phyloP scores from a whole-genome alignment of 1,140 invertebrate genomes.

The Laupala kohalensis region DNA sequence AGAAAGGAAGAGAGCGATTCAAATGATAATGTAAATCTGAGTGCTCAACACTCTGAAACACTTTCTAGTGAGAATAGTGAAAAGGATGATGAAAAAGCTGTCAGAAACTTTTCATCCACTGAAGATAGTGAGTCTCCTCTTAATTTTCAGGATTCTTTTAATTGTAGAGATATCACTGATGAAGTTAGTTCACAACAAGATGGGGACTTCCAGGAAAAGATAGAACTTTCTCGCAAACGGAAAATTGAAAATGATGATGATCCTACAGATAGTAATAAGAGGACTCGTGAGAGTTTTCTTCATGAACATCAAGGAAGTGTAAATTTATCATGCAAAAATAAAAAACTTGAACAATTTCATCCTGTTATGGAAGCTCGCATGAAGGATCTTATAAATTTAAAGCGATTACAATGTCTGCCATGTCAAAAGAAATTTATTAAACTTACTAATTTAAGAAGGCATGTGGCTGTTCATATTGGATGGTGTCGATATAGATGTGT shows the following conservation, averaged over 20 bases:
- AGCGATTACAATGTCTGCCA: conserved; percentile 25
- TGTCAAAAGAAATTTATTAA: conserved; percentile 27
- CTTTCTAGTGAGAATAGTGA: background rate
- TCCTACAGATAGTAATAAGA: background rate
- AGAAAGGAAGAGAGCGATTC: background rate
- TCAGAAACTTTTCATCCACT: background rate
- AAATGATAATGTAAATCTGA: background rate
- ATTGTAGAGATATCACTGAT: background rate
- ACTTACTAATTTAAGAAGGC: conserved; percentile 25
- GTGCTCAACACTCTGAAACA: background rate
- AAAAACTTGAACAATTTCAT: conserved; percentile 1
- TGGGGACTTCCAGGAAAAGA: background rate
- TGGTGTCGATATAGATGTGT: conserved; percentile 32
- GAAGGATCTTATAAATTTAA: conserved; percentile 6
- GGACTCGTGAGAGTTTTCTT: too few species aligned
- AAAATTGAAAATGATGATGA: background rate
- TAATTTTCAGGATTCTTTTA: background rate
- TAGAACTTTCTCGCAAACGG: background rate
- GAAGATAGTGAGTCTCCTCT: background rate
- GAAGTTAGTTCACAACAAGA: background rate
- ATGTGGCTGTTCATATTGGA: conserved; percentile 31
- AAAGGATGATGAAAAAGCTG: background rate
- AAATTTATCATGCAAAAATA: background rate
- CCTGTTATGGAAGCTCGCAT: conserved; percentile 9
- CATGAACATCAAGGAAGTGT: too few species aligned